These are phyloP conservation scores for Nemotelus nigrinus DNA, from an alignment of 2,888 invertebrate species.

Conservation along the genomic window DNA sequence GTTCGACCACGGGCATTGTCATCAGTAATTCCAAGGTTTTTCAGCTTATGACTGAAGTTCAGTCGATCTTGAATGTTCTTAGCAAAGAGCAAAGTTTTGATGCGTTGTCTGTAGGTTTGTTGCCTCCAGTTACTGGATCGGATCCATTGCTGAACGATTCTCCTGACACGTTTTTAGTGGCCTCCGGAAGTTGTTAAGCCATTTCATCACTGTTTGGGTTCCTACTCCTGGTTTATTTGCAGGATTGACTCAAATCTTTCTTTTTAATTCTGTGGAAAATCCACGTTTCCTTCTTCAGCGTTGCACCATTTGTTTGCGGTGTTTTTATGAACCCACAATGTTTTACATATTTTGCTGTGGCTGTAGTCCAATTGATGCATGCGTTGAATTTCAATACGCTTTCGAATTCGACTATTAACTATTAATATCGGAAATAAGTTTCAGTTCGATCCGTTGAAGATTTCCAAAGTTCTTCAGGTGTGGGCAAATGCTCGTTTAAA, in stretches of 20 bases:
- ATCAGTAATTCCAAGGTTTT: conserved; percentile 14
- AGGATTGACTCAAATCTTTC: not conserved
- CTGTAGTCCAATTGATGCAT: not conserved
- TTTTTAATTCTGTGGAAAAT: conserved; percentile 1
- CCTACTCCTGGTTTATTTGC: not conserved
- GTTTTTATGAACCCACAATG: not conserved
- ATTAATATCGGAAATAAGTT: not conserved
- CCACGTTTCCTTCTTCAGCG: not conserved
- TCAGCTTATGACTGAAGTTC: not conserved
- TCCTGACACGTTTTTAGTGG: not conserved
- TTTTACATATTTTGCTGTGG: not conserved
- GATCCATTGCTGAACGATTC: not conserved
- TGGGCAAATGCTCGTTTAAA: not conserved
- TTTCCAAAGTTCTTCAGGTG: not conserved
- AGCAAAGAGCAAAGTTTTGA: not conserved
- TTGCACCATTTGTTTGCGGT: not conserved
- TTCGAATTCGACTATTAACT: not conserved
- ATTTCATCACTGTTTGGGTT: not conserved
- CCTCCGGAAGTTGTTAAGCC: conserved; percentile 6
- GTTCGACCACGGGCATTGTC: not conserved
- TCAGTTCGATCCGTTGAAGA: not conserved
- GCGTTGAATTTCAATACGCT: not conserved
- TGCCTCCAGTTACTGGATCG: not conserved
- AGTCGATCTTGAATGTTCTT: conserved; percentile 12
- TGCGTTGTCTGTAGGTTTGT: conserved; percentile 6